Percentiles rank a stretch among this genome's conserved stretches.
Evolutionary conservation across 2,113 vertebrate genomes (phyloP).

Genomic region (Peucedramus taeniatus): DNA sequence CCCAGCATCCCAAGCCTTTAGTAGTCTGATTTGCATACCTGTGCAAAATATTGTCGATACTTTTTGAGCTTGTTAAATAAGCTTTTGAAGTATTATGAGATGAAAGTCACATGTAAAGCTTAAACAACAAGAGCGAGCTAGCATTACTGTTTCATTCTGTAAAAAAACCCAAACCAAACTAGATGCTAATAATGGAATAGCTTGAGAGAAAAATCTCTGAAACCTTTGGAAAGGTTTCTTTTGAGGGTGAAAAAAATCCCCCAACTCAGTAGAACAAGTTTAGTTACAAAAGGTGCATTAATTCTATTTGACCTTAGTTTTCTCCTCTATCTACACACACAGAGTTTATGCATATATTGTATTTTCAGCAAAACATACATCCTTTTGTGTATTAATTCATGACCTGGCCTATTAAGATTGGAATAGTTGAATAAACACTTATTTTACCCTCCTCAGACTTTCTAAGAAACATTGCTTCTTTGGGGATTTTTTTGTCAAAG

Average conservation of each 20-base stretch:
- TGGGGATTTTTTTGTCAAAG: neutral
- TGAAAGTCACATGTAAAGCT: neutral
- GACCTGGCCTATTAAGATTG: neutral
- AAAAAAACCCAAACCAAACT: neutral
- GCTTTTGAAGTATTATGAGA: slow-evolving; percentile 16
- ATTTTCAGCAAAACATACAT: neutral
- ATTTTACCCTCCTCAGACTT: neutral
- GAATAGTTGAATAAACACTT: neutral
- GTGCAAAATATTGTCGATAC: neutral
- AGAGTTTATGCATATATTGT: neutral
- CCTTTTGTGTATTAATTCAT: neutral
- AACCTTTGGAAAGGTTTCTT: neutral
- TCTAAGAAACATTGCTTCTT: neutral
- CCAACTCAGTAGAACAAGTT: neutral
- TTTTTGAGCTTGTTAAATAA: neutral
- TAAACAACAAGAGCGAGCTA: neutral
- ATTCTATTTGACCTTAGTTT: neutral
- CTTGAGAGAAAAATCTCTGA: neutral
- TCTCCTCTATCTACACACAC: neutral
- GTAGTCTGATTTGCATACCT: neutral
- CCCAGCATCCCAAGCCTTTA: neutral
- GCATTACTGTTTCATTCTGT: neutral
- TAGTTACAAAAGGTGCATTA: neutral
- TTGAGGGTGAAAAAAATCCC: neutral
- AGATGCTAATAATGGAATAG: neutral